phyloP scores from a whole-genome alignment of 1,140 invertebrate species.

The Phymastichus coffea region DNA sequence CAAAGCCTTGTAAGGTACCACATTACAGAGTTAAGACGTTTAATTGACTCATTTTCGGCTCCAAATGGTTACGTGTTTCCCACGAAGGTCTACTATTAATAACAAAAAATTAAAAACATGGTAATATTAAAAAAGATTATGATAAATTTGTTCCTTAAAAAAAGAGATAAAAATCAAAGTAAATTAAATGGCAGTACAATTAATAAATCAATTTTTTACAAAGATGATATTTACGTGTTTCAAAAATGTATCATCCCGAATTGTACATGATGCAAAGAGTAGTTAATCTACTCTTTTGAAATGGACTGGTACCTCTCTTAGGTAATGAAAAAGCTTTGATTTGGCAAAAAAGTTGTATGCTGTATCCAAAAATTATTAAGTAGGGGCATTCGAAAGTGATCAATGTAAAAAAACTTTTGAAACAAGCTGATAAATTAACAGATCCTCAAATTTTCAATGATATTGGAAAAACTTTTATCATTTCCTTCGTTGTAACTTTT shows the following conservation, averaged over 20 bases:
- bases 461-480: not conserved
- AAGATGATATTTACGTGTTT: constrained; percentile 1
- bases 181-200: no score
- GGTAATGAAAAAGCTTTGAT: no score
- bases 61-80: no score
- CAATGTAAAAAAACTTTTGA: constrained; percentile 18
- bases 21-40: no score
- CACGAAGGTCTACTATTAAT: no score
- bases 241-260: constrained; percentile 11
- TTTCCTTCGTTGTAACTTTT: not conserved
- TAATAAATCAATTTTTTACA: no score
- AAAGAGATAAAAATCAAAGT: no score
- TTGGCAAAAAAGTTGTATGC: constrained; percentile 18
- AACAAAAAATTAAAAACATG: no score
- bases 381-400: constrained; percentile 19
- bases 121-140: no score
- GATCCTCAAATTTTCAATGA: not conserved
- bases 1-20: no score
- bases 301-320: constrained; percentile 20
- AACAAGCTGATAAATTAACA: constrained; percentile 4
- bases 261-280: constrained; percentile 3
- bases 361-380: constrained; percentile 25
- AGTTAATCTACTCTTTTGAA: constrained; percentile 28
- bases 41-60: no score
- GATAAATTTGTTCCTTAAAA: no score